Percentiles rank a stretch among this genome's conserved stretches.
These are phyloP conservation scores for Diplosoma virens DNA, from an alignment of 23 tunicate genomes.

Conservation along the genomic window DNA sequence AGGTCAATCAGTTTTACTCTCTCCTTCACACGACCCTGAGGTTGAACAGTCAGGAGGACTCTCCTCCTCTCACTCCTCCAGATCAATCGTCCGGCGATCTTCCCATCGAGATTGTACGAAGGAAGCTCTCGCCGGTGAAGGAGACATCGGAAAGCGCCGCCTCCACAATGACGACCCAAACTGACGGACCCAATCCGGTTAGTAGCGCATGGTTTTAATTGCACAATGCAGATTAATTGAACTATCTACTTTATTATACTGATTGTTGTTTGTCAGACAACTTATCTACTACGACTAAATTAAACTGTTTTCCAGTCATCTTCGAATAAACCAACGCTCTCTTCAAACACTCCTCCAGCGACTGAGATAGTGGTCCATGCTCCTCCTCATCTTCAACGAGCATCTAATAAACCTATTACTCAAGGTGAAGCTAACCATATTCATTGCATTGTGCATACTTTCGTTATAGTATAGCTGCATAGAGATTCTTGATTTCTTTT, in stretches of 20 bases:
- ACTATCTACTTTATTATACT: too few relatives aligned
- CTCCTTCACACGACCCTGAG: slow-evolving; percentile 80
- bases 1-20: slow-evolving; percentile 63
- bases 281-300: too few relatives aligned
- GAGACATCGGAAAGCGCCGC: slow-evolving; percentile 54
- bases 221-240: too few relatives aligned
- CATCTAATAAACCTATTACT: too few relatives aligned
- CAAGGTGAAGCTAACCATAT: too few relatives aligned
- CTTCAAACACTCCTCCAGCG: slow-evolving; percentile 50
- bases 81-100: slow-evolving; percentile 3
- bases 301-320: not conserved
- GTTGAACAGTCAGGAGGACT: slow-evolving; percentile 38
- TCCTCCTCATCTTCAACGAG: slow-evolving; percentile 10
- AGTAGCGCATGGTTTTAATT: too few relatives aligned
- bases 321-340: not conserved
- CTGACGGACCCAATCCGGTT: too few relatives aligned
- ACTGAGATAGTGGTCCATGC: slow-evolving; percentile 29
- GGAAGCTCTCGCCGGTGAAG: slow-evolving; percentile 57
- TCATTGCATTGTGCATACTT: too few relatives aligned
- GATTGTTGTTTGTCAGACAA: too few relatives aligned
- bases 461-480: too few relatives aligned
- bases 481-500: too few relatives aligned
- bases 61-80: slow-evolving; percentile 59
- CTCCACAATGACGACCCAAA: slow-evolving; percentile 9
- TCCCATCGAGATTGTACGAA: not conserved